Conservation (phyloP, 1,140 invertebrate species). For the Oreohelix idahoensis region DNA sequence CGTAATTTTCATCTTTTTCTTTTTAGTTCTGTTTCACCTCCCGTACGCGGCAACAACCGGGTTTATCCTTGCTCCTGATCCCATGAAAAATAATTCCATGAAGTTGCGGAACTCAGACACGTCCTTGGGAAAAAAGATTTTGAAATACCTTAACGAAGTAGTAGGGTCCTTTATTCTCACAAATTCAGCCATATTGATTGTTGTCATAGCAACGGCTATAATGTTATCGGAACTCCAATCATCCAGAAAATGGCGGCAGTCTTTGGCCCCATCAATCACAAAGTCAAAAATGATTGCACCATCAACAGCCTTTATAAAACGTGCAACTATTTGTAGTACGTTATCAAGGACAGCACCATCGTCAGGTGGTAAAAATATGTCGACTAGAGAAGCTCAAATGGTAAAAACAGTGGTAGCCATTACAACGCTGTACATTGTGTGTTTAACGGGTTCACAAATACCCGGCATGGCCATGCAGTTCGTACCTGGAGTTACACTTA, state of each 20-base stretch:
- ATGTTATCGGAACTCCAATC: neutral
- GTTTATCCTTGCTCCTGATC: neutral
- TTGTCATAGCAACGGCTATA: slow-evolving; percentile 7
- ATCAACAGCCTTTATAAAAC: neutral
- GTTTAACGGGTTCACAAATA: neutral
- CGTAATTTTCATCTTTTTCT: neutral
- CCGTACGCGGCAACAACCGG: neutral
- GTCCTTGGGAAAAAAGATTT: neutral
- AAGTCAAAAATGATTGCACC: neutral
- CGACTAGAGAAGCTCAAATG: slow-evolving; percentile 1
- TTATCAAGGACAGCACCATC: no score
- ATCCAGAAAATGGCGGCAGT: slow-evolving; percentile 10
- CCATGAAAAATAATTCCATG: neutral
- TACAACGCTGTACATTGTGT: slow-evolving; percentile 9
- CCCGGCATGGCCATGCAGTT: neutral
- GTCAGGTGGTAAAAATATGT: neutral
- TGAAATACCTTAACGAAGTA: neutral
- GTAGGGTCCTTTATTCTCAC: neutral
- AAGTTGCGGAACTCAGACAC: neutral
- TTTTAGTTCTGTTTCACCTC: neutral
- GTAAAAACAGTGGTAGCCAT: neutral
- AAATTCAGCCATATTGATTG: slow-evolving; percentile 4
- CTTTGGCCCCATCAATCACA: neutral
- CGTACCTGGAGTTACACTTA: neutral
- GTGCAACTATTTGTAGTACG: neutral